Evolutionary conservation across 2,888 invertebrate genomes (phyloP), one percentile per base, ranked within the genome.

Genomic region (Galeopsomyia nigrocyanea): DNA sequence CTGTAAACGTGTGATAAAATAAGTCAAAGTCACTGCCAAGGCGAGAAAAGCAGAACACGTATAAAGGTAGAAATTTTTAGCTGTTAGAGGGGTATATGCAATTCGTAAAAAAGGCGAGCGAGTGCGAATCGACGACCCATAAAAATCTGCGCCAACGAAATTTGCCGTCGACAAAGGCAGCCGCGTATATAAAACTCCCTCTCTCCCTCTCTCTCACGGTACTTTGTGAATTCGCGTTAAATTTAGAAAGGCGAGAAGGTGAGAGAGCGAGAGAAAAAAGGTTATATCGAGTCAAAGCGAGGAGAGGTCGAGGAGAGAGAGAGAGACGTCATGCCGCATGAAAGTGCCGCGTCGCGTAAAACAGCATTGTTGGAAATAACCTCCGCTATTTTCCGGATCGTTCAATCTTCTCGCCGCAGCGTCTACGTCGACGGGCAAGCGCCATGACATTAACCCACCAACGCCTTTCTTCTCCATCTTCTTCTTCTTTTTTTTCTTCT

Each of bases 321-420:
- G 53, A 62, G 62, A 62, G 55, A 58, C 61, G 47, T 55, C 17
- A 55, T 55, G 62, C 31, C 17, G 31, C n/a, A 57, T 53, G 60
- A 53, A 53, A 66, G 53, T 49, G 61, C 22, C 51, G 26, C n/a
- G 63, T 46, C 19, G 53, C 17, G 19, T 64, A 58, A 69, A 69
- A 63, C 53, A 58, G 70, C 60, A 67, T 69, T 66, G 74, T 67
- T 69, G 69, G 67, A 65, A 74, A 71, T 56, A 68, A 67, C 67
- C 64, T 64, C 16, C 55, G 39, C 64, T 71, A 68, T 71, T 71
- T 71, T 71, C 58, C 62, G 58, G 69, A 64, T 60, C 62, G 71
- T 67, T 73, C 72, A 75, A 72, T 72, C 72, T 75, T 64, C 58
- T 68, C 57, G 26, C 64, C 62, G 63, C 73, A 49, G 31, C 55